A percentile compares a stretch with the other conserved stretches of the same genome.
Evolutionary conservation across 2,888 invertebrate species (phyloP).

Genomic region (Mylabris sibirica): DNA sequence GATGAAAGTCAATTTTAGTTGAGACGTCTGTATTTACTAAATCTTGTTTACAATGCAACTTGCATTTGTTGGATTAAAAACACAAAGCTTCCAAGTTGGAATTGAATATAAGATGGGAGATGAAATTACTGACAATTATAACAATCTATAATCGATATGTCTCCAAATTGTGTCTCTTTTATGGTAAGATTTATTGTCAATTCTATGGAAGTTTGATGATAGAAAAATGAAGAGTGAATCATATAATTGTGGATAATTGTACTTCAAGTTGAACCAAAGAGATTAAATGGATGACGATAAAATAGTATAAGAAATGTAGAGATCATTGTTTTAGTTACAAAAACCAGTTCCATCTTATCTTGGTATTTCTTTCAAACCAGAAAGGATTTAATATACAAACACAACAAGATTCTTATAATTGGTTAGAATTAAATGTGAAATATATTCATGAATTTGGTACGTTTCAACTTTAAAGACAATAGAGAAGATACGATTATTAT

Average conservation of each 20-base stretch:
- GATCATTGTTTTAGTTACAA: background rate
- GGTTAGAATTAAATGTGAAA: background rate
- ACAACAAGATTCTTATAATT: background rate
- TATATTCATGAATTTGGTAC: background rate
- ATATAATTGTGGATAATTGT: background rate
- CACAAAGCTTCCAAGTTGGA: too few species aligned
- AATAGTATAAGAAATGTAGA: background rate
- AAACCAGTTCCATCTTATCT: conserved; percentile 9
- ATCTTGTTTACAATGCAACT: background rate
- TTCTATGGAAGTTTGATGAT: background rate
- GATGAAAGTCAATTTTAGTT: background rate
- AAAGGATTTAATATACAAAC: conserved; percentile 3
- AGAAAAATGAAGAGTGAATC: background rate
- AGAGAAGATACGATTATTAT: too few species aligned
- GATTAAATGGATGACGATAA: background rate
- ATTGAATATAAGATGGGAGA: background rate
- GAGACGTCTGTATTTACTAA: background rate
- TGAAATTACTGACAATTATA: too few species aligned
- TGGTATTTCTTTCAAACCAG: background rate
- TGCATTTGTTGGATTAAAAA: background rate
- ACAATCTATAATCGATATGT: background rate
- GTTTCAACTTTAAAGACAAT: too few species aligned
- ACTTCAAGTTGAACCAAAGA: background rate
- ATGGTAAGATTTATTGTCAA: too few species aligned
- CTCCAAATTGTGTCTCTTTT: too few species aligned